Conservation (phyloP, 2,113 vertebrate genomes). For the Crotalus helleri region DNA sequence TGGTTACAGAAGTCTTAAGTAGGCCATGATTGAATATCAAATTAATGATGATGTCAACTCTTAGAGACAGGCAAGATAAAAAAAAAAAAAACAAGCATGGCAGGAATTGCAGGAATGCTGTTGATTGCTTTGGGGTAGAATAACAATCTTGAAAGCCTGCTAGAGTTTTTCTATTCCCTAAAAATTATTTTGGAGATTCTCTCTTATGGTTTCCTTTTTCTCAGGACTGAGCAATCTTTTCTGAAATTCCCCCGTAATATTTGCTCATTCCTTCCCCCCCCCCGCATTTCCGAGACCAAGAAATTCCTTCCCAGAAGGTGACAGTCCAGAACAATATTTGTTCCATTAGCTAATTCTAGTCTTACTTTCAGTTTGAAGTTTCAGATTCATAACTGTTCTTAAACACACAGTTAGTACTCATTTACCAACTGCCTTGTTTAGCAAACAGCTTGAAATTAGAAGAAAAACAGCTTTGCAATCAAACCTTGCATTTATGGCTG, state of each 20-base stretch:
- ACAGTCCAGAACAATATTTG: background rate
- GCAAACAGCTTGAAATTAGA: background rate
- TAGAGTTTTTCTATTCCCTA: background rate
- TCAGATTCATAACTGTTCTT: background rate
- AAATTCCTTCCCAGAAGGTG: background rate
- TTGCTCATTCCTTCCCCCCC: background rate
- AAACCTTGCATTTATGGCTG: background rate
- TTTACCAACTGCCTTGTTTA: background rate
- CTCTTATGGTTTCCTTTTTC: background rate
- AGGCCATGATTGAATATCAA: background rate
- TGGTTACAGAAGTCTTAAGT: background rate
- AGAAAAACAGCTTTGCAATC: background rate
- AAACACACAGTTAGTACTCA: background rate
- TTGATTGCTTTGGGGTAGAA: background rate
- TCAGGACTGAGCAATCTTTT: background rate
- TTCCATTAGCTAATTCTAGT: background rate
- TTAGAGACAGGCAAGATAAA: background rate
- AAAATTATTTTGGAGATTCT: background rate
- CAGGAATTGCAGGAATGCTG: background rate
- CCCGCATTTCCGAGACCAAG: background rate
- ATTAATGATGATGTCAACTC: background rate
- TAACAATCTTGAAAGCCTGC: background rate
- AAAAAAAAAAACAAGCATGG: background rate
- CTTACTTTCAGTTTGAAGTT: background rate
- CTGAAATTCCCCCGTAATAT: background rate